These are phyloP conservation scores for Trichoplax adhaerens DNA, from an alignment of 37 sponge, comb jelly and placozoan species.

Conservation along the genomic window DNA sequence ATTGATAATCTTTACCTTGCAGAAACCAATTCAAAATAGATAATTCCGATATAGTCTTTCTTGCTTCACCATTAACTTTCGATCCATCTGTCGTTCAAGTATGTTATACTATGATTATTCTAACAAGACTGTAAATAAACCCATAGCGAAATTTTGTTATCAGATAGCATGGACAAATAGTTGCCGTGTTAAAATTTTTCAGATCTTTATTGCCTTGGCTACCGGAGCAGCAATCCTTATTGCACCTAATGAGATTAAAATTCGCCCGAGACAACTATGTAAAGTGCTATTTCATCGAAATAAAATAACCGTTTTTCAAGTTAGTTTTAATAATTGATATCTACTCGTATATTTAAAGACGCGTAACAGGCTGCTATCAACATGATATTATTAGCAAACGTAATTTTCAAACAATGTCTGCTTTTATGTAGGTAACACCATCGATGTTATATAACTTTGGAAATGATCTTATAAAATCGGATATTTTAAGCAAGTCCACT, in stretches of 20 bases:
- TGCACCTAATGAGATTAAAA: conserved; percentile 32
- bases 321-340: not conserved
- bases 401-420: no score
- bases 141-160: no score
- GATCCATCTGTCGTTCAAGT: conserved; percentile 87
- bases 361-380: no score
- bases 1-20: no score
- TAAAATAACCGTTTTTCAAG: conserved; percentile 41
- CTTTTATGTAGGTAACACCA: no score
- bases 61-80: conserved; percentile 86
- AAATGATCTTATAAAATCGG: not conserved
- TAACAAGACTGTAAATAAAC: no score
- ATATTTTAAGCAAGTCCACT: conserved; percentile 25
- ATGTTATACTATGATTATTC: conserved; percentile 2
- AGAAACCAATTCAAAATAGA: no score
- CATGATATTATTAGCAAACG: no score
- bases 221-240: conserved; percentile 45
- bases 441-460: no score
- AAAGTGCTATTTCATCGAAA: conserved; percentile 18
- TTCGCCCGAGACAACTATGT: conserved; percentile 21
- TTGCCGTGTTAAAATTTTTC: not conserved
- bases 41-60: conserved; percentile 39
- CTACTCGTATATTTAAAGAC: no score
- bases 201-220: conserved; percentile 63
- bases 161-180: no score